Base-by-base conservation (phyloP, 2,797 vertebrate species). In the Eidolon dupreanum region DNA sequence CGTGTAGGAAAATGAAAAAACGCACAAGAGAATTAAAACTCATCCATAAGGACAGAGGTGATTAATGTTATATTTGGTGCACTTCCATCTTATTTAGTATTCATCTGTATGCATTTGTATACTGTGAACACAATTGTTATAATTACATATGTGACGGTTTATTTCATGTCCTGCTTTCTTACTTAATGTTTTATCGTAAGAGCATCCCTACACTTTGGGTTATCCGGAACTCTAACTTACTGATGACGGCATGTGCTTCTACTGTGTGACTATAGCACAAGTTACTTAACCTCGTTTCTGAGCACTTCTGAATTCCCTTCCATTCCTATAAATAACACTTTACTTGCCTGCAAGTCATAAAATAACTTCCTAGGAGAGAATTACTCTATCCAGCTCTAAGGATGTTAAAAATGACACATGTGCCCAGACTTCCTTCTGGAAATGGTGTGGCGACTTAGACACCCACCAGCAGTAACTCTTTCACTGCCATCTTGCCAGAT, bases 91-190 rank as follows among this genome's bases (percentile, higher is more conserved):
- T 88, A 86, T 90, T 75, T 66, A 43, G 22, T 68, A 16, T 86
- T 94, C 61, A 3, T 43, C 11, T 77, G 84, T 95, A 55, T 61
- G 31, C 59, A 6, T 84, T 68, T 95, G 43, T 81, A 11, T 85
- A 43, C 59, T 90, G 94, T 84, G 93, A 78, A 46, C 43, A 74
- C 77, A 92, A 55, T 73, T 91, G 90, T 51, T 74, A 78, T 93
- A 93, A 94, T 95, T 90, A 63, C 82, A 33, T 22, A 10, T 73
- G 31, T 90, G 92, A 90, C 36, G 57, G 59, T 94, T 92, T 68
- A 68, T 90, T 85, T 96, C 84, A 82, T 24, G 43, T 79, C 38
- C 66, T 91, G 71, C 57, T 95, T 94, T 95, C 88, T 93, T 74
- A 38, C 68, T 95, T 95, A 93, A 71, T 0, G 1, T 85, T 92